Percentiles rank a stretch among this genome's conserved stretches.
These are phyloP conservation scores for Xylophagus ater DNA, from an alignment of 2,888 invertebrate species.

Conservation along the genomic window DNA sequence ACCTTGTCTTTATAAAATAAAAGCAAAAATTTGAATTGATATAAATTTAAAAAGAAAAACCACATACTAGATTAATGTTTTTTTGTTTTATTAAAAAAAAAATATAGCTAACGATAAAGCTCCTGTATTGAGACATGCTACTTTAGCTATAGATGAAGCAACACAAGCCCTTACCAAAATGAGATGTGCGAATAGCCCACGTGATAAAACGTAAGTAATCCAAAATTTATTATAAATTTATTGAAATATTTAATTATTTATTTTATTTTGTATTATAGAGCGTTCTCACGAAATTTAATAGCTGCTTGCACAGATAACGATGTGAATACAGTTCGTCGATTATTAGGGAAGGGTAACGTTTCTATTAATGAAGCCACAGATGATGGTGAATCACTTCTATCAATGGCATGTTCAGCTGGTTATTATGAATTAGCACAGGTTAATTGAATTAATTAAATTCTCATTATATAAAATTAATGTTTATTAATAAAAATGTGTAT, in stretches of 20 bases:
- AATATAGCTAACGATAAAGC: slow-evolving; percentile 35
- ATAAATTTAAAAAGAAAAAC: not conserved
- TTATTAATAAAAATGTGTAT: too few relatives aligned
- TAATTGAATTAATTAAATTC: slow-evolving; percentile 19
- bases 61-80: not conserved
- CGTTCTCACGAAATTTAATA: slow-evolving; percentile 64
- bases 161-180: slow-evolving; percentile 92
- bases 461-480: not conserved
- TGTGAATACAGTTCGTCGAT: slow-evolving; percentile 81
- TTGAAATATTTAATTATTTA: not conserved
- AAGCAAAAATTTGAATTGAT: not conserved
- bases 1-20: not conserved
- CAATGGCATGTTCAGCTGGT: slow-evolving; percentile 93
- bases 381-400: slow-evolving; percentile 92
- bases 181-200: slow-evolving; percentile 74
- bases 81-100: not conserved
- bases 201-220: slow-evolving; percentile 44
- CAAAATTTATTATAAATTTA: not conserved
- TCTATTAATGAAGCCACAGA: slow-evolving; percentile 94
- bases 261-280: too few relatives aligned
- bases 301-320: slow-evolving; percentile 93
- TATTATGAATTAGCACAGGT: slow-evolving; percentile 96
- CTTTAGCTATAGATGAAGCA: slow-evolving; percentile 93
- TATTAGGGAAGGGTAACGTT: slow-evolving; percentile 78
- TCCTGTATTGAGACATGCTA: slow-evolving; percentile 38